A percentile compares a stretch with the other conserved stretches of the same genome.
These are phyloP conservation scores for Champsocephalus gunnari DNA, from an alignment of 2,797 vertebrate genomes.

Conservation along the genomic window DNA sequence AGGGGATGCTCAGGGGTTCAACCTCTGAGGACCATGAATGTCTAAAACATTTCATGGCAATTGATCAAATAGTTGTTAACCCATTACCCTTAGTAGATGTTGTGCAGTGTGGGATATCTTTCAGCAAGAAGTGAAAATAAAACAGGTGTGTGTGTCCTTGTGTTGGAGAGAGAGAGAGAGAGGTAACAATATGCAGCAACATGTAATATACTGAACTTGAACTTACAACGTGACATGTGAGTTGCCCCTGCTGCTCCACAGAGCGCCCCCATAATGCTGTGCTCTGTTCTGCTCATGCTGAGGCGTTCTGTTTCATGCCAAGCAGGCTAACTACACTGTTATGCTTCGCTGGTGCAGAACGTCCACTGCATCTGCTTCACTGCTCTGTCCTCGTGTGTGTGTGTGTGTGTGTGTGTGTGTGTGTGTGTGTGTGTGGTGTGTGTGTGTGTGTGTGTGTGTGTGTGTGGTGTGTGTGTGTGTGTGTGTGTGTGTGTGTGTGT, in stretches of 20 bases:
- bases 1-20: no score
- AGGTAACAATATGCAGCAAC: constrained; percentile 21
- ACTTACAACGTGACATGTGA: constrained; percentile 46
- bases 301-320: constrained; percentile 76
- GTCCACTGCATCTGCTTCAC: constrained; percentile 71
- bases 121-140: not conserved
- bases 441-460: constrained; percentile 20
- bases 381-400: constrained; percentile 45
- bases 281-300: constrained; percentile 62
- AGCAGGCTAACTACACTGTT: constrained; percentile 78
- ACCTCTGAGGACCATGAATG: not conserved
- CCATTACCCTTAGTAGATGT: not conserved
- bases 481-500: constrained; percentile 38
- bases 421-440: constrained; percentile 38
- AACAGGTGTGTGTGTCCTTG: not conserved
- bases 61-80: not conserved
- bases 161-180: no score
- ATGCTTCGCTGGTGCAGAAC: constrained; percentile 78
- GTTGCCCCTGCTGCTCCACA: constrained; percentile 51
- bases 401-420: constrained; percentile 39
- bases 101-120: not conserved
- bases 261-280: constrained; percentile 41
- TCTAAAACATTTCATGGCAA: not conserved
- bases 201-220: constrained; percentile 47
- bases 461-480: no score